Evolutionary conservation across 1,140 invertebrate genomes (phyloP), one percentile per base, ranked within the genome.

Genomic region (Bombus balteatus): DNA sequence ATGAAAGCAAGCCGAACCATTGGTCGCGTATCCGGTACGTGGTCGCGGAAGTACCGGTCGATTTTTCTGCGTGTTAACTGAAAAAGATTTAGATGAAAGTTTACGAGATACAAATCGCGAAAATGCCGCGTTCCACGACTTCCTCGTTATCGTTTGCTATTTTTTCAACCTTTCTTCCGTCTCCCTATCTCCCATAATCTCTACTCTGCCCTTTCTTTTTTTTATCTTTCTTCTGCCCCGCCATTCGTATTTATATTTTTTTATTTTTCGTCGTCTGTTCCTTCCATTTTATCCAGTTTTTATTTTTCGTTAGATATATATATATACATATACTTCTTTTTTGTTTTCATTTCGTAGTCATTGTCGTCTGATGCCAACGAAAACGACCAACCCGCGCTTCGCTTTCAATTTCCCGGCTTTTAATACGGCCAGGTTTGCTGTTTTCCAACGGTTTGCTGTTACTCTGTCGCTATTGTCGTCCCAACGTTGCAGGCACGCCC

Each of bases 361-460:
- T n/a, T 57, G 59, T 81, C 62, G 43, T 39, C 25, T 41, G 34
- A 57, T 32, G 57, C 71, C 82, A 59, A 88, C 85, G 80, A 86
- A 53, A 89, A 90, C 79, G 39, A 39, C 43, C 83, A 71, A 80
- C 39, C 18, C 77, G 28, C 66, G 10, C 73, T 89, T 85, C 82
- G 78, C 89, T 89, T 90, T 89, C 86, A 90, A 90, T 89, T 90
- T 89, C 77, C 89, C 79, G 59, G 71, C 86, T 89, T 90, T 90
- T 89, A 89, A 90, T 89, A 88, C 79, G 74, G 18, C 66, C 32
- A 34, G 32, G 32, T 18, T 37, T 22, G 32, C 66, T 10, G 66
- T 68, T 68, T 43, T 25, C 72, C 72, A 32, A 22, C 47, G 41
- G 65, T 86, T 41, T 37, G 41, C 18, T 53, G 47, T 53, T 53